phyloP scores from a whole-genome alignment of 53 echinoderm and acorn worm genomes.

The Holothuria leucospilota region DNA sequence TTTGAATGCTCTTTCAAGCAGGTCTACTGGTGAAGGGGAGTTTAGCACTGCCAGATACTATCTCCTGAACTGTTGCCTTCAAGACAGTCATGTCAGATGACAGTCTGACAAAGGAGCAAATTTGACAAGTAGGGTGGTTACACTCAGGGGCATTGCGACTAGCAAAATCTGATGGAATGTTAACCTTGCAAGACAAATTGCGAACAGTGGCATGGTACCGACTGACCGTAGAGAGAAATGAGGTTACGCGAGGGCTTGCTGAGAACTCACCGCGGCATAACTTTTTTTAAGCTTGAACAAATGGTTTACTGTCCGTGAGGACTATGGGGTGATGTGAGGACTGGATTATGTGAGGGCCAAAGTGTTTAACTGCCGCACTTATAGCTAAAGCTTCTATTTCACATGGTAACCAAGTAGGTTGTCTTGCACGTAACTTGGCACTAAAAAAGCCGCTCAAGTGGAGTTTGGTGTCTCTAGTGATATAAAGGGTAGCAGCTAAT shows the following conservation, averaged over 20 bases:
- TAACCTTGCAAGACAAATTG: too few relatives aligned
- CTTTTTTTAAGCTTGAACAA: slow-evolving; percentile 76
- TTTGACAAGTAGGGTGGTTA: neutral
- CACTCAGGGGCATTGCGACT: slow-evolving; percentile 54
- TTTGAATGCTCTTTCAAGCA: too few relatives aligned
- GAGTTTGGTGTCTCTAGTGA: slow-evolving; percentile 6
- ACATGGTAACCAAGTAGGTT: slow-evolving; percentile 54
- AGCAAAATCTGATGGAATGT: slow-evolving; percentile 61
- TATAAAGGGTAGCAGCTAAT: neutral
- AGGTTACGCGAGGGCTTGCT: slow-evolving; percentile 66
- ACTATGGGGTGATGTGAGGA: slow-evolving; percentile 28
- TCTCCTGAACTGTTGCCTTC: too few relatives aligned
- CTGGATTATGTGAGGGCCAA: too few relatives aligned
- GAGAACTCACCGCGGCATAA: slow-evolving; percentile 68
- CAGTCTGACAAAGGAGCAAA: too few relatives aligned
- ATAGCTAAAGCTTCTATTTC: slow-evolving; percentile 67
- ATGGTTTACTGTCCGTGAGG: slow-evolving; percentile 85
- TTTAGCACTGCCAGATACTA: too few relatives aligned
- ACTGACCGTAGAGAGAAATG: slow-evolving; percentile 68
- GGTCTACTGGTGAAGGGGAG: too few relatives aligned
- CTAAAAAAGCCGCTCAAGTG: slow-evolving; percentile 6
- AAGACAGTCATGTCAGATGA: too few relatives aligned
- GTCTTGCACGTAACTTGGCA: slow-evolving; percentile 46
- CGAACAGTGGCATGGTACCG: too few relatives aligned
- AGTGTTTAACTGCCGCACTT: slow-evolving; percentile 53